Conservation (phyloP, 2,888 invertebrate genomes). For the Sarcophaga rosellei region DNA sequence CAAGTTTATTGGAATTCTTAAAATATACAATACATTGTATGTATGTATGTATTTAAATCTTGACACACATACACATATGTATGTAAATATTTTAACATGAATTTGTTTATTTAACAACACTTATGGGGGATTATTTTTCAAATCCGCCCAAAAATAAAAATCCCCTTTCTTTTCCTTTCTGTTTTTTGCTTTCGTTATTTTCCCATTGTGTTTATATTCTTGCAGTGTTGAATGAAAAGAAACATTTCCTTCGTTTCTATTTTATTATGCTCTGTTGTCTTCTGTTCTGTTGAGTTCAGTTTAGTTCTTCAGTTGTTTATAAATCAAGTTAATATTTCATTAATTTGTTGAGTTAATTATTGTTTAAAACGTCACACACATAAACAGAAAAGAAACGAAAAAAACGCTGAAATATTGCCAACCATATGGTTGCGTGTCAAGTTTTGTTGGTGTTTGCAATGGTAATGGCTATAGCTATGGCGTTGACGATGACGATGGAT, state of each 20-base stretch:
- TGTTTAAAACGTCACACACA: conserved; percentile 24
- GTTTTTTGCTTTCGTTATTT: not conserved
- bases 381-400: conserved; percentile 36
- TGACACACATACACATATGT: too few species aligned
- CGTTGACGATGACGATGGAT: too few species aligned
- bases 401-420: conserved; percentile 38
- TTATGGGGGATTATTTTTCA: not conserved
- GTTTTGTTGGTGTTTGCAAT: not conserved
- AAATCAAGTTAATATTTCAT: conserved; percentile 45
- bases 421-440: conserved; percentile 29
- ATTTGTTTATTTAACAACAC: conserved; percentile 19
- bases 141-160: not conserved
- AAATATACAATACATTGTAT: not conserved
- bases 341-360: conserved; percentile 57
- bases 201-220: not conserved
- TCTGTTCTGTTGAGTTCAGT: too few species aligned
- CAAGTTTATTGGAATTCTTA: conserved; percentile 48
- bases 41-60: too few species aligned
- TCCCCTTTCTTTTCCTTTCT: not conserved
- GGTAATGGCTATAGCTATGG: too few species aligned
- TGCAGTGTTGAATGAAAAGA: not conserved
- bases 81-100: too few species aligned
- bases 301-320: too few species aligned
- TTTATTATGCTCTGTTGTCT: not conserved
- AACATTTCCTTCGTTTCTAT: conserved; percentile 10